Base-by-base conservation (phyloP, 2,113 vertebrate genomes). In the Numenius arquata region DNA sequence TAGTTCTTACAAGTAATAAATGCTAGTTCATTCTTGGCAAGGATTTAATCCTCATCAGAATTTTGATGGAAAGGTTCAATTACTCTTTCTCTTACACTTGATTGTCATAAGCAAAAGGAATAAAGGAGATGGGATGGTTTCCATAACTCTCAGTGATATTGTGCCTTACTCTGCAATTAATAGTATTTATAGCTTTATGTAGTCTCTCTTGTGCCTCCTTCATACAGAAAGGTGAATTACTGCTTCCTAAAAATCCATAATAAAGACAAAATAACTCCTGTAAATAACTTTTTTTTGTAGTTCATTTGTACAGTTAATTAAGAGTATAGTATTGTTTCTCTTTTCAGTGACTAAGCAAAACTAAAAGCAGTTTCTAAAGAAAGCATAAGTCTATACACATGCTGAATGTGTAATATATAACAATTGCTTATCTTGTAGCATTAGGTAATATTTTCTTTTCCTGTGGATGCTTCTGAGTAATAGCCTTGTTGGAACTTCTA, bases 51-150 rank as follows among this genome's bases (percentile, higher is more conserved):
- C 79, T 70, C 48, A 43, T 43, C 73, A 94, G n/a, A 81, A 29
- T 95, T 92, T 76, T 96, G 91, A 88, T 93, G 80, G 85, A 88
- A 55, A 92, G 71, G 71, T 71, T 73, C 23, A 47, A 84, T 96
- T 92, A 92, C 45, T 81, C 47, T 74, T 92, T 85, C 45, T 96
- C 89, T 95, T 95, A 86, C 91, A 90, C n/a, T 76, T 91, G 45
- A 73, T 93, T 94, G 85, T 79, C 84, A 92, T 85, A 95, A 88
- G 65, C 45, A 56, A 90, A 89, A 47, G 32, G 48, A 82, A 53
- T 88, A 71, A 79, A 89, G 75, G 73, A 88, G 48, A 84, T 52
- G 34, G 32, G 70, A 87, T 48, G 62, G 45, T 92, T 77, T 82
- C 45, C 12, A 84, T 95, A 85, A 79, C 43, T 93, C n/a, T 96